These are phyloP conservation scores for Plestiodon gilberti DNA, from an alignment of 2,113 vertebrate species.

Conservation along the genomic window DNA sequence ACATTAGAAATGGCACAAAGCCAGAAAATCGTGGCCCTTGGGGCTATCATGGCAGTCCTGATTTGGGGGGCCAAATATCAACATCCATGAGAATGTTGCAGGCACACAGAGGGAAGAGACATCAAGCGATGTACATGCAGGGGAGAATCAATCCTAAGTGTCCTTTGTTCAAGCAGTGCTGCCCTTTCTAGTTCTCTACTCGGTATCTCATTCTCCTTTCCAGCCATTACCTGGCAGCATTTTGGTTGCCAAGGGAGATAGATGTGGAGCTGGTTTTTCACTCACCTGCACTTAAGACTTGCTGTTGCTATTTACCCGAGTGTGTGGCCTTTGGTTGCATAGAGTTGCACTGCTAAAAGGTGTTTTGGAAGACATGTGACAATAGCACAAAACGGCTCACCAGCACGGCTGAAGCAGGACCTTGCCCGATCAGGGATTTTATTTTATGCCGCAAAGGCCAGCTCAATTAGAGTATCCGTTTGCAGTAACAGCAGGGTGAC, in stretches of 20 bases:
- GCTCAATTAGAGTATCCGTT: constrained; percentile 45
- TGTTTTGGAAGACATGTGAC: constrained; percentile 56
- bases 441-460: constrained; percentile 43
- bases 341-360: constrained; percentile 36
- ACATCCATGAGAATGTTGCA: background rate
- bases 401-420: constrained; percentile 55
- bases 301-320: constrained; percentile 59
- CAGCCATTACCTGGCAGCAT: constrained; percentile 64
- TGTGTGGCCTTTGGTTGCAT: constrained; percentile 58
- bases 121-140: background rate
- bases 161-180: background rate
- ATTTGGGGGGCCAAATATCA: background rate
- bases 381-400: constrained; percentile 49
- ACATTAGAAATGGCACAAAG: background rate
- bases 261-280: constrained; percentile 69
- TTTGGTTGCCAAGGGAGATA: constrained; percentile 71
- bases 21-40: background rate
- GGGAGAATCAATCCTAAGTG: background rate
- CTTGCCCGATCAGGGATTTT: constrained; percentile 17
- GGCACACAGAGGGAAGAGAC: background rate
- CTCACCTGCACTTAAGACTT: constrained; percentile 60
- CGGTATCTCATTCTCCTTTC: constrained; percentile 40
- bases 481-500: constrained; percentile 23
- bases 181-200: constrained; percentile 53
- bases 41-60: background rate